phyloP scores from a whole-genome alignment of 2,797 vertebrate genomes.

The Rhynchonycteris naso region DNA sequence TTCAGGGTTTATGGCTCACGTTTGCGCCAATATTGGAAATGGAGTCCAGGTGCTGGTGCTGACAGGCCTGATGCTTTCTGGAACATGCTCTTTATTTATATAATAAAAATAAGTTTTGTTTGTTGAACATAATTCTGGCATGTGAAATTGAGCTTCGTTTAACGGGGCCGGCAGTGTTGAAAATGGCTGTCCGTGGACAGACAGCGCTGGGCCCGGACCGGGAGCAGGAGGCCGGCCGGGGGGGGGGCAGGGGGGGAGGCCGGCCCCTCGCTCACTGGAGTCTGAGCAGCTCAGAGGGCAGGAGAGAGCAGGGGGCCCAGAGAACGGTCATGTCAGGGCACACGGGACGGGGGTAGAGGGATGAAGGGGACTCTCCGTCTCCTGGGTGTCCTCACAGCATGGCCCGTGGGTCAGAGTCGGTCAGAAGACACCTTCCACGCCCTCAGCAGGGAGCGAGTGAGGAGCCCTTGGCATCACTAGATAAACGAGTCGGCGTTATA shows the following conservation, averaged over 20 bases:
- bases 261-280: accelerated
- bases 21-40: background rate
- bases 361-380: no score
- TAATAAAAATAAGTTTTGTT: background rate
- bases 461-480: no score
- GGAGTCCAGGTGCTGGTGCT: background rate
- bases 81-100: background rate
- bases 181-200: background rate
- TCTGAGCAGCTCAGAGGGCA: accelerated
- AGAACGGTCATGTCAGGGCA: background rate
- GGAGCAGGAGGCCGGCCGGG: accelerated
- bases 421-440: background rate
- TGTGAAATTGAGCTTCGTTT: background rate
- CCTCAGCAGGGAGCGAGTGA: accelerated
- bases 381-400: accelerated
- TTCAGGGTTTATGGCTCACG: background rate
- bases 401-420: accelerated
- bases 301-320: background rate
- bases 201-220: accelerated
- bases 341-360: no score
- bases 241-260: no score
- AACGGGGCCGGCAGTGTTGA: background rate
- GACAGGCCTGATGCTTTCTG: background rate
- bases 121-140: background rate
- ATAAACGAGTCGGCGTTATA: no score